phyloP scores from a whole-genome alignment of 2,113 vertebrate species.

The Petromus typicus region DNA sequence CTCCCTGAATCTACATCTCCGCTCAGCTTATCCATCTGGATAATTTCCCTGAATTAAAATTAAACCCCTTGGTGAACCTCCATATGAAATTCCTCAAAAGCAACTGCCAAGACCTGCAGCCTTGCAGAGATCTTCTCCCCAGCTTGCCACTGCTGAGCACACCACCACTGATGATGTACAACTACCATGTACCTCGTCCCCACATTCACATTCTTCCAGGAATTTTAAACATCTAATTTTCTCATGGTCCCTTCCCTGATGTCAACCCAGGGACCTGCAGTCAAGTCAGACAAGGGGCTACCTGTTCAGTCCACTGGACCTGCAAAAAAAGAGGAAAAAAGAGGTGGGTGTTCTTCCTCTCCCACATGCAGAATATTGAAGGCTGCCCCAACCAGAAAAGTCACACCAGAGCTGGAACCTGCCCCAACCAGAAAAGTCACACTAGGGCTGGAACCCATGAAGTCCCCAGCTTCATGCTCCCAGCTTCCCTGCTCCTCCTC shows the following conservation, averaged over 20 bases:
- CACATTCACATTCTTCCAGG: background rate
- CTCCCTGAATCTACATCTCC: background rate
- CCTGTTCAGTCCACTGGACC: rapidly evolving
- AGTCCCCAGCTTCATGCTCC: background rate
- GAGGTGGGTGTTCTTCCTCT: rapidly evolving
- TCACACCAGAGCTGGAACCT: background rate
- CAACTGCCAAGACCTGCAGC: background rate
- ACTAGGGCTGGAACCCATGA: background rate
- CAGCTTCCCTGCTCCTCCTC: background rate
- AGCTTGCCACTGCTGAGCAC: rapidly evolving
- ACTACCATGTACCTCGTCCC: background rate
- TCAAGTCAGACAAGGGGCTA: background rate
- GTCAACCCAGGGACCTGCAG: background rate
- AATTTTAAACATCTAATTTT: background rate
- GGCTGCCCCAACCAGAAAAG: background rate
- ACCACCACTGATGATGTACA: background rate
- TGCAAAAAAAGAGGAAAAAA: too few species aligned
- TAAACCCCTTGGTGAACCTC: background rate
- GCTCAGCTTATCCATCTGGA: background rate
- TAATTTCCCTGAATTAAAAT: background rate
- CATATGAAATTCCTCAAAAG: background rate
- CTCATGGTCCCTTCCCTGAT: background rate
- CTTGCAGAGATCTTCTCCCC: background rate
- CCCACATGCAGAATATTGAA: background rate
- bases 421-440: background rate